Percentiles rank a stretch among this genome's conserved stretches.
Conservation (phyloP, 2,888 invertebrate genomes). For the Argyresthia albistria region DNA sequence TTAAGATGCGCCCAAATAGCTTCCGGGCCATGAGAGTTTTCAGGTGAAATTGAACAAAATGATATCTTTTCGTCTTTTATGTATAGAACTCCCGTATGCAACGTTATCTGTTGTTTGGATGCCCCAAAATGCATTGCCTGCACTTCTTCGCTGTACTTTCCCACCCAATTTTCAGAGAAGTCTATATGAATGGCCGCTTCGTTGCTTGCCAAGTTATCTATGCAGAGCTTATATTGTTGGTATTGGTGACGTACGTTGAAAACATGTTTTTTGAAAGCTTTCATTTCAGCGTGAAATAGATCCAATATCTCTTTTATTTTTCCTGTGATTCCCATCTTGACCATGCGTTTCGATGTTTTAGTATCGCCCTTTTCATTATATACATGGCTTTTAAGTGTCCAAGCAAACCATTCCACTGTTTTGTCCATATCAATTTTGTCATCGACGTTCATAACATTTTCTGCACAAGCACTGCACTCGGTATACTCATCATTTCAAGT, state of each 20-base stretch:
- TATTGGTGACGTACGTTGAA: not conserved
- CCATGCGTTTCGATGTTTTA: not conserved
- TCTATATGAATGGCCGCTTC: not conserved
- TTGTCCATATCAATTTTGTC: not conserved
- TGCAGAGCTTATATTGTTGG: not conserved
- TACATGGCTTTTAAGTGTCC: not conserved
- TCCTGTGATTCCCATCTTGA: not conserved
- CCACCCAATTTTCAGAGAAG: not conserved
- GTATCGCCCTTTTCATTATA: not conserved
- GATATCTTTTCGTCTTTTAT: not conserved
- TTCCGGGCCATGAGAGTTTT: not conserved
- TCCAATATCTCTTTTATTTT: not conserved
- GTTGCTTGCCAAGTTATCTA: not conserved
- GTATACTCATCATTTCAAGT: no score
- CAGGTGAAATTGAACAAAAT: not conserved
- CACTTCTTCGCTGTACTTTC: not conserved
- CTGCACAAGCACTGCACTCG: not conserved
- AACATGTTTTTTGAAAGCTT: not conserved
- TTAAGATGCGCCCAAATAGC: conserved; percentile 8
- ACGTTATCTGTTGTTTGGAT: not conserved
- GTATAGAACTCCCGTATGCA: conserved; percentile 2
- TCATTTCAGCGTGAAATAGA: not conserved
- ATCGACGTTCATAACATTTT: not conserved
- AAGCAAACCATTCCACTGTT: not conserved
- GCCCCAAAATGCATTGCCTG: conserved; percentile 1